Percentiles rank a stretch among this genome's conserved stretches.
phyloP scores from a whole-genome alignment of 2,797 vertebrate species.

The Varecia variegata region DNA sequence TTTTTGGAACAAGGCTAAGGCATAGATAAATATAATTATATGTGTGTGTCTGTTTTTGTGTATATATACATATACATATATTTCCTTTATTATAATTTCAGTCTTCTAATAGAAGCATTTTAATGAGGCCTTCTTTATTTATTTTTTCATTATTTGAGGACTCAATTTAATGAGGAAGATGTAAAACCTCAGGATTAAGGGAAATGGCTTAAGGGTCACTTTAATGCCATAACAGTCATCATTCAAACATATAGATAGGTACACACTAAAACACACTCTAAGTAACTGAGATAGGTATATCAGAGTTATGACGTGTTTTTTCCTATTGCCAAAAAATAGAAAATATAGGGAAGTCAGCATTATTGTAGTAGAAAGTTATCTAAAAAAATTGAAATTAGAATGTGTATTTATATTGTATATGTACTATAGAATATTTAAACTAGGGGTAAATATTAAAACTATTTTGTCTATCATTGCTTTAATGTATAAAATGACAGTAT shows the following conservation, averaged over 20 bases:
- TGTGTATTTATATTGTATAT: neutral
- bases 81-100: neutral
- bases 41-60: neutral
- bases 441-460: slow-evolving; percentile 7
- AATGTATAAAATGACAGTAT: neutral
- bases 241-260: neutral
- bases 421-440: slow-evolving; percentile 6
- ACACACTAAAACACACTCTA: neutral
- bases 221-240: neutral
- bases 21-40: neutral
- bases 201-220: neutral
- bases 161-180: neutral
- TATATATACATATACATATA: neutral
- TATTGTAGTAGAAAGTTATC: neutral
- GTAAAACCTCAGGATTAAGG: neutral
- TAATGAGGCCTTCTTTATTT: neutral
- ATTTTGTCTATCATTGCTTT: slow-evolving; percentile 14
- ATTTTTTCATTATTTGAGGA: slow-evolving; percentile 14
- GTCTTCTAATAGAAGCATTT: neutral
- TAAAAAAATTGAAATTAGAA: slow-evolving; percentile 2
- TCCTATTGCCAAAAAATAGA: neutral
- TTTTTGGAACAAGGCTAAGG: neutral
- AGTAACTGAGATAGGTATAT: neutral
- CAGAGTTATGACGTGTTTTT: neutral
- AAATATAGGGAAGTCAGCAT: neutral